These are phyloP conservation scores for Ceuthmochares aereus DNA, from an alignment of 2,113 vertebrate genomes.

Conservation along the genomic window DNA sequence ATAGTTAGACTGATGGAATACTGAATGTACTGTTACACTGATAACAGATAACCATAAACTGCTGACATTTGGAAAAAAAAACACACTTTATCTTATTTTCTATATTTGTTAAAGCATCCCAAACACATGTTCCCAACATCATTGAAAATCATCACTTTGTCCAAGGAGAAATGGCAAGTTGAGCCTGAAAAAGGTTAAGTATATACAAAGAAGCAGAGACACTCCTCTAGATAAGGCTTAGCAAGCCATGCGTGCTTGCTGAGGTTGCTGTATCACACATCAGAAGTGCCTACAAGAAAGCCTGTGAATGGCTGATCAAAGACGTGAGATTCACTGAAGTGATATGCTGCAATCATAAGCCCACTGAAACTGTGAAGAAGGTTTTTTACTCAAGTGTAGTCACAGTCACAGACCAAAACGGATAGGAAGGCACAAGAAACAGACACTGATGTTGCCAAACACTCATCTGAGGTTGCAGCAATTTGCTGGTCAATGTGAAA, in stretches of 20 bases:
- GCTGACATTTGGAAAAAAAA: conserved; percentile 14
- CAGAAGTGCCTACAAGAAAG: background rate
- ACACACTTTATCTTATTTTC: background rate
- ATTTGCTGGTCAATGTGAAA: background rate
- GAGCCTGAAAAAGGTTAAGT: background rate
- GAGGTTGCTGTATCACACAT: background rate
- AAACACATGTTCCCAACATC: background rate
- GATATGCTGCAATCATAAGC: background rate
- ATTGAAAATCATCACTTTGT: background rate
- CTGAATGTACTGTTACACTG: conserved; percentile 1
- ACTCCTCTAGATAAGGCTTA: background rate
- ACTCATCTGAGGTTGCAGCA: background rate
- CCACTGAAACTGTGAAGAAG: background rate
- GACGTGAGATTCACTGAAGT: background rate
- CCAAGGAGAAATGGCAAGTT: background rate
- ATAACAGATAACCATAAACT: background rate
- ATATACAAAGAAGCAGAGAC: background rate
- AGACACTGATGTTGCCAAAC: background rate
- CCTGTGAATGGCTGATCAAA: background rate
- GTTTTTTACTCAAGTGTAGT: background rate
- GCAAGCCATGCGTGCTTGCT: background rate
- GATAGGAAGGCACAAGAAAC: background rate
- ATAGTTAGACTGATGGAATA: conserved; percentile 3
- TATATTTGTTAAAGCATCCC: background rate
- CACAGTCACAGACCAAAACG: background rate